Evolutionary conservation across 2,113 vertebrate genomes (phyloP), one percentile per base, ranked within the genome.

Genomic region (Callithrix jacchus): DNA sequence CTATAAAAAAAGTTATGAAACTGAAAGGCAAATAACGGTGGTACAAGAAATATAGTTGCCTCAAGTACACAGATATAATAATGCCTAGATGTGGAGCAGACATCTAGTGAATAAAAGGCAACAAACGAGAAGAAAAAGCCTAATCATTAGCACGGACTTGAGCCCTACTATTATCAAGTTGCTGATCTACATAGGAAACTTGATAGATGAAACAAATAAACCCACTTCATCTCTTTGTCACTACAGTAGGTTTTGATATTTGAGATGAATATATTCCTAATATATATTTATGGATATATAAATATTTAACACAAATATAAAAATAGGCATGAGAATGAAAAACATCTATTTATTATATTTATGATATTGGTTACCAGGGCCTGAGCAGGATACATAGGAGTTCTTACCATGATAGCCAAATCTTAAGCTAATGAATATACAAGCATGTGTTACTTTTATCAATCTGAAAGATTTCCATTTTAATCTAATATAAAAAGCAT

Each of bases 1-100:
- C 25, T 74, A 61, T 25, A 92, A 20, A 14, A 95, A 95, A 91
- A 94, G 68, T 79, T 32, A 76, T 52, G 42, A 49, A 91, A 77
- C 37, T 32, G 9, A 93, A 82, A 94, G 81, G 0, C 11, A 81
- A 85, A 61, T 40, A 79, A 66, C 13, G 6, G 71, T 27, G 8
- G 25, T 52, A 68, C 14, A 14, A 64, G 61, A 30, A 14, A 30
- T 32, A 64, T 14, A 81, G 49, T 66, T 73, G 42, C 6, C 11
- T 25, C 52, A 27, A 86, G 20, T 11, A 27, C 8, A 94, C 4
- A 88, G 35, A 56, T 64, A 71, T 40, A 42, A 71, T 40, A 42
- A 84, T 37, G 49, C 25, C 73, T 52, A 79, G 20, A 68, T 58
- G n/a, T 61, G 9, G 8, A 85, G 17, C 17, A 89, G 35, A 66